phyloP scores from a whole-genome alignment of 2,113 vertebrate genomes.

The Brachyhypopomus gauderio region DNA sequence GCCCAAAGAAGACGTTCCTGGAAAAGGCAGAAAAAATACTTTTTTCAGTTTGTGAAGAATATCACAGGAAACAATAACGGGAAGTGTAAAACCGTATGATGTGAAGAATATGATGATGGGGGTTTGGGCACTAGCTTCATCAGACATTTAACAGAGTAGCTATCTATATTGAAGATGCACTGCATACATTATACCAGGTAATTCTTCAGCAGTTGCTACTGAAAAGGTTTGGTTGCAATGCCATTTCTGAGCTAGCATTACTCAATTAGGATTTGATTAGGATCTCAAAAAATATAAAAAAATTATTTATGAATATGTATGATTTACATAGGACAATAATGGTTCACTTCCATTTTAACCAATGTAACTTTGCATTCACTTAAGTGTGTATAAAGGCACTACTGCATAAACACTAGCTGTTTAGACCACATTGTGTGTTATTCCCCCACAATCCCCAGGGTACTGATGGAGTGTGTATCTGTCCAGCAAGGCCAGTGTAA shows the following conservation, averaged over 20 bases:
- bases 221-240: too few species aligned
- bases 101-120: not conserved
- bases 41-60: not conserved
- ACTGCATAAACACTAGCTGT: not conserved
- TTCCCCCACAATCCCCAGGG: not conserved
- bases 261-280: too few species aligned
- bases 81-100: not conserved
- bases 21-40: conserved; percentile 60
- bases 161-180: not conserved
- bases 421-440: not conserved
- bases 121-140: too few species aligned
- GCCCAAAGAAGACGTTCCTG: conserved; percentile 82
- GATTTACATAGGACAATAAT: not conserved
- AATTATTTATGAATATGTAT: not conserved
- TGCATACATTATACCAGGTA: too few species aligned
- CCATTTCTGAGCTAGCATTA: too few species aligned
- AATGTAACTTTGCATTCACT: not conserved
- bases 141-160: not conserved
- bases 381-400: not conserved
- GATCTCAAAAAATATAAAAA: too few species aligned
- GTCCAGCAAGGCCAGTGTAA: not conserved
- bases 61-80: not conserved
- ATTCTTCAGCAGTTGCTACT: too few species aligned
- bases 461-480: not conserved
- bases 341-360: not conserved